Conservation (phyloP, 2,797 vertebrate genomes). For the Anguilla marmorata region DNA sequence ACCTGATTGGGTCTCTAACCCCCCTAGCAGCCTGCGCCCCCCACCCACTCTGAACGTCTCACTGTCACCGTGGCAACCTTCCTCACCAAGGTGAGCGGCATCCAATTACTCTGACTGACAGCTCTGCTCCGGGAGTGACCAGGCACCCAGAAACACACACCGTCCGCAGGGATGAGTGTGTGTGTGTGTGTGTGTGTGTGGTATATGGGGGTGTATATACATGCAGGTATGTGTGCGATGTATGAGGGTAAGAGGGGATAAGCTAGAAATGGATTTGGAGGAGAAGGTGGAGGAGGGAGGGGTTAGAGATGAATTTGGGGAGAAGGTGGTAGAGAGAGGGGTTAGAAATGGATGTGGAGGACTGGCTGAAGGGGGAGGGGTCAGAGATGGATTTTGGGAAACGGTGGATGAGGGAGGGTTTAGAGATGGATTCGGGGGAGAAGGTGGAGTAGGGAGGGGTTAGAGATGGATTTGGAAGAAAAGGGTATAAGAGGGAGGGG, state of each 20-base stretch:
- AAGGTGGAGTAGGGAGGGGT: neutral
- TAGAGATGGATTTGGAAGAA: neutral
- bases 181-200: neutral
- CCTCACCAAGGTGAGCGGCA: conserved; percentile 12
- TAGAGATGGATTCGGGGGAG: neutral
- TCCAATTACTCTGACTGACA: conserved; percentile 21
- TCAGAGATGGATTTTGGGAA: neutral
- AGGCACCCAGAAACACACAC: neutral
- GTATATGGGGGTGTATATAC: neutral
- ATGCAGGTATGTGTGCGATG: neutral
- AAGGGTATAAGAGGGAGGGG: neutral
- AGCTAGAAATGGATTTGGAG: neutral
- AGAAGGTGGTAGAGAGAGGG: too few species aligned
- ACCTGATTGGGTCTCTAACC: neutral
- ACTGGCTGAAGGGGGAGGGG: neutral
- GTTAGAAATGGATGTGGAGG: too few species aligned
- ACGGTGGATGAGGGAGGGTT: neutral
- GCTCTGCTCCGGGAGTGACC: neutral
- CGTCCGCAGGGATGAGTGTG: neutral
- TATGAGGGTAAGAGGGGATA: too few species aligned
- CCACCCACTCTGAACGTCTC: neutral
- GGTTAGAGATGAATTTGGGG: neutral
- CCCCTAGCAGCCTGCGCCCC: neutral
- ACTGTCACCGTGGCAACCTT: conserved; percentile 21
- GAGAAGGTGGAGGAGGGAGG: neutral